Conservation (phyloP, 2,888 invertebrate species). For the Heliconius charithonia region DNA sequence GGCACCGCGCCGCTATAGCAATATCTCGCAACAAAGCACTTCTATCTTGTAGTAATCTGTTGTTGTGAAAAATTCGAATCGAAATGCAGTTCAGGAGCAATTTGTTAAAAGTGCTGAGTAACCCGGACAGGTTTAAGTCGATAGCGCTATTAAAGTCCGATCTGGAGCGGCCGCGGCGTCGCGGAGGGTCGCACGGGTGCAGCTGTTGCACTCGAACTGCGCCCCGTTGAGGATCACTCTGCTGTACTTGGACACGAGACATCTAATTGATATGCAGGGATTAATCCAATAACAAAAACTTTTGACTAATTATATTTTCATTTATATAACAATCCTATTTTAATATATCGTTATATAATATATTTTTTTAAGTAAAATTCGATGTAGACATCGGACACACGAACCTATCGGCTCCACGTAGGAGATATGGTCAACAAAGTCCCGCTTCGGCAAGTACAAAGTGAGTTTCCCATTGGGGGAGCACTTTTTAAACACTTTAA, state of each 20-base stretch:
- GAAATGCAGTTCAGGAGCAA: constrained; percentile 39
- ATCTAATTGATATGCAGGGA: neutral
- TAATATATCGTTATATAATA: neutral
- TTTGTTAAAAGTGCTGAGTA: constrained; percentile 40
- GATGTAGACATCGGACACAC: neutral
- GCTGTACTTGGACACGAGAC: neutral
- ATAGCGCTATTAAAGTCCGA: constrained; percentile 53
- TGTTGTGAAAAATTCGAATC: constrained; percentile 37
- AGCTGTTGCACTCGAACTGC: constrained; percentile 4
- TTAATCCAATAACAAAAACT: neutral
- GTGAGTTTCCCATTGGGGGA: constrained; percentile 94
- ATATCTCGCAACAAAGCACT: constrained; percentile 36
- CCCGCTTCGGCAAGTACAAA: constrained; percentile 92
- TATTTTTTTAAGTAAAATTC: too few species aligned
- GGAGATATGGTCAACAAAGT: constrained; percentile 94
- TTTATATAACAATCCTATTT: too few species aligned
- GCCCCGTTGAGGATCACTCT: neutral
- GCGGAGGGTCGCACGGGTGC: constrained; percentile 45
- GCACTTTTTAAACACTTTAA: constrained; percentile 95
- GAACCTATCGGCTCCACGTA: constrained; percentile 94
- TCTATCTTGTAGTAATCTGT: constrained; percentile 36
- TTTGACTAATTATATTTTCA: too few species aligned
- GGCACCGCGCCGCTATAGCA: constrained; percentile 7
- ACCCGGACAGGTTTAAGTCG: constrained; percentile 33
- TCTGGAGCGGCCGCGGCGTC: constrained; percentile 46